Evolutionary conservation across 1,140 invertebrate species (phyloP), one percentile per base, ranked within the genome.

Genomic region (Scaptomyza montana): DNA sequence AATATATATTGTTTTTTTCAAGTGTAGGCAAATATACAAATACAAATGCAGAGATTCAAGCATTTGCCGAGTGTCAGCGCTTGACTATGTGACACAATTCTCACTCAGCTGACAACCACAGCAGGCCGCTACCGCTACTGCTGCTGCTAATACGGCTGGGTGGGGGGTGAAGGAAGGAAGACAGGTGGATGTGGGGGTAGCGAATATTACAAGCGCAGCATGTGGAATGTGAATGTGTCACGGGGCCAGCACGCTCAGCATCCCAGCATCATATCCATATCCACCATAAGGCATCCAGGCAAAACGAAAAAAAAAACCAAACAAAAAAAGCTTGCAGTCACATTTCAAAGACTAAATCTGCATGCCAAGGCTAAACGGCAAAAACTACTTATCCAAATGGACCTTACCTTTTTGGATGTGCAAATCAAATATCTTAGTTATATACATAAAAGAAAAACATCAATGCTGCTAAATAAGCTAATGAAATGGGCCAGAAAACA

Each of bases 81-180:
- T 78, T 89, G 84, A 89, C 85, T 87, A 84, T 89, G 85, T 89
- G 84, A 89, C 84, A 89, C 85, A 89, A 89, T 89, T 89, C 84
- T 89, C 84, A 89, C 84, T 89, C 84, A 84, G 73, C 77, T 80
- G 85, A 89, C 85, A 84, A 54, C 82, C 65, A 56, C 81, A 72
- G 64, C 71, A 55, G 73, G 68, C 50, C 63, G 45, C 28, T 57
- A 33, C 33, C 30, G 45, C 16, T 41, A 64, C 43, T 36, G 25
- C 28, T 12, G 61, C n/a, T n/a, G 33, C 16, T 16, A 25, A 7
- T 6, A 41, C 39, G 30, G 72, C 56, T 73, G 74, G 45, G 19
- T 41, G 16, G 19, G 45, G 4, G n/a, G 51, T 33, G 30, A 33
- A 8, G 30, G 66, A 16, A 16, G 30, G 41, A 10, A 6, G 30